Base-by-base conservation (phyloP, 2,797 vertebrate genomes). In the Macrochelys suwanniensis region DNA sequence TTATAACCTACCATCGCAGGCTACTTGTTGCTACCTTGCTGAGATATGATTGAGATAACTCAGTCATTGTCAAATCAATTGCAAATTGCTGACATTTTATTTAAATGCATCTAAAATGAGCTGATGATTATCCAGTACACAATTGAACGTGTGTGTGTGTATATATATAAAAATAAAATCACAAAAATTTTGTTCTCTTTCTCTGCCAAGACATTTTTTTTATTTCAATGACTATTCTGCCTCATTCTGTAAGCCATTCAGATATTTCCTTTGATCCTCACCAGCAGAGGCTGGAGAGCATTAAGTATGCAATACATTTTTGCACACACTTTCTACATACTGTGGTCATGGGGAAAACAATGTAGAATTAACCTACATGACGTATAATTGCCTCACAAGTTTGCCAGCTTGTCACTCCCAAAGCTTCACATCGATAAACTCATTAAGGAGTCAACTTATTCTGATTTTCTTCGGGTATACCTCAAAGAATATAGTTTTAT, bases 181-280 rank as follows among this genome's bases (percentile, higher is more conserved):
- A 26, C 15, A 26, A 25, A 51, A 79, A 33, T 8, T 53, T 2
- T 74, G 50, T 68, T 65, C 49, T 37, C 81, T 8, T 49, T n/a
- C 81, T 12, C 54, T 25, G 11, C 74, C 87, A 76, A 88, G 45
- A 77, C 9, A 31, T 53, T 17, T 51, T 82, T 88, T 84, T 74
- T 80, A 86, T 85, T 85, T 23, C 87, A 50, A 26, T 91, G 59
- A 51, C 16, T 76, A 12, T 84, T 84, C 49, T 87, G 85, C 5
- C 49, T 85, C 61, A 89, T 53, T 91, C 84, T 85, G 11, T 51
- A 74, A 80, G 80, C 17, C 23, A 33, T 49, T 89, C 74, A 89
- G 89, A n/a, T 86, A 87, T 90, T 96, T 94, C 50, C 91, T 90
- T 78, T 76, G 59, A 85, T 90, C 42, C 87, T 47, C 57, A 82